Evolutionary conservation across 2,888 invertebrate species (phyloP), one percentile per base, ranked within the genome.

Genomic region (Scaptomyza tumidula): DNA sequence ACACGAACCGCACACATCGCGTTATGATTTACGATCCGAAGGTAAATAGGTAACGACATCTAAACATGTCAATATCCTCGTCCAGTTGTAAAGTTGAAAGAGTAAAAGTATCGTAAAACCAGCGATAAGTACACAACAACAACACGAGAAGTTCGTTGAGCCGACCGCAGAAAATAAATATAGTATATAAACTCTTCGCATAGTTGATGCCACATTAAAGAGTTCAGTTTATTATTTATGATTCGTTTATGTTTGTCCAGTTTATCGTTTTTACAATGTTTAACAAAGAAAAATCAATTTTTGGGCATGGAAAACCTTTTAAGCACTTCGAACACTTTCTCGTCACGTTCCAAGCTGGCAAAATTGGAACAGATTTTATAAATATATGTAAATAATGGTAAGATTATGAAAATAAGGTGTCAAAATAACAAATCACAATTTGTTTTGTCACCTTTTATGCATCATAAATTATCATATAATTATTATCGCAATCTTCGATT

Each of bases 11-110:
- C 80, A 88, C 84, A 88, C 86, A 19, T 19, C 19, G 78, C 87
- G 67, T 84, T 88, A 88, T 88, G 87, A 84, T 84, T 84, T 84
- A 84, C 72, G 87, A 88, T 76, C 71, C 48, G 50, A 62, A 78
- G 81, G 89, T 88, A 88, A 86, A 88, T 84, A 84, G 81, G 75
- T 88, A 84, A 86, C 83, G 83, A 84, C 83, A 88, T 86, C 89
- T 86, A 88, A 84, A 84, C 85, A 84, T 84, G 83, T 88, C 83
- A 84, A 80, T 83, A 88, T 83, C 78, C 84, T 86, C 83, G 73
- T 66, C 78, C 71, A 60, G 83, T 88, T 84, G 87, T 84, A 80
- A 84, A 86, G 65, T 84, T 75, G 71, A 88, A 86, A 88, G 83
- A 84, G 83, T 84, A 86, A 88, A 84, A 80, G 87, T 84, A 80